Evolutionary conservation across 2,113 vertebrate genomes (phyloP).

Genomic region (Ploceus nigricollis): DNA sequence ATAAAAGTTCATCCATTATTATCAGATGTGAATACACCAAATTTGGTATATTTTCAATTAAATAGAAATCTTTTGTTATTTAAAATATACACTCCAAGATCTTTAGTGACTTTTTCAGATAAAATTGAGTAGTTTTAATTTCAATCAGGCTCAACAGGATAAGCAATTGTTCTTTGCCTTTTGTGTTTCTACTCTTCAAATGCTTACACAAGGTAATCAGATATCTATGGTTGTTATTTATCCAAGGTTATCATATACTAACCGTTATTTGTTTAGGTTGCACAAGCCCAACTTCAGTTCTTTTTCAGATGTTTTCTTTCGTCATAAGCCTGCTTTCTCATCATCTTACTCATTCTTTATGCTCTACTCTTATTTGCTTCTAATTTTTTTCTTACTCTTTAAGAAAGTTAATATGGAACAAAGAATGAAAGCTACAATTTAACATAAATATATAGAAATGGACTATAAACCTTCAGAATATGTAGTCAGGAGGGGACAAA

Average conservation of each 20-base stretch:
- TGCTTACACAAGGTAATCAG: background rate
- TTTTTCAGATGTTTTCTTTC: background rate
- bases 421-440: background rate
- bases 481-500: background rate
- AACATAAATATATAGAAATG: background rate
- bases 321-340: background rate
- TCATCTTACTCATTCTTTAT: background rate
- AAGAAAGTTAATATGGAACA: background rate
- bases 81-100: background rate
- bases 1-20: background rate
- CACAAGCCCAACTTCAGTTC: background rate
- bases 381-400: background rate
- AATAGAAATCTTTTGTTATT: background rate
- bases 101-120: background rate
- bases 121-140: background rate
- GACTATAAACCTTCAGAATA: background rate
- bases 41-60: background rate
- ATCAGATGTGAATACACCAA: background rate
- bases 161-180: background rate
- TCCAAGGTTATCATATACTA: background rate
- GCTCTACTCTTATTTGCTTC: background rate
- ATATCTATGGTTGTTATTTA: background rate
- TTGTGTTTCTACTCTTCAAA: background rate
- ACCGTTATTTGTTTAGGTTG: background rate
- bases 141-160: background rate